Evolutionary conservation across 1,140 invertebrate genomes (phyloP).

Genomic region (Metopolophium dirhodum): DNA sequence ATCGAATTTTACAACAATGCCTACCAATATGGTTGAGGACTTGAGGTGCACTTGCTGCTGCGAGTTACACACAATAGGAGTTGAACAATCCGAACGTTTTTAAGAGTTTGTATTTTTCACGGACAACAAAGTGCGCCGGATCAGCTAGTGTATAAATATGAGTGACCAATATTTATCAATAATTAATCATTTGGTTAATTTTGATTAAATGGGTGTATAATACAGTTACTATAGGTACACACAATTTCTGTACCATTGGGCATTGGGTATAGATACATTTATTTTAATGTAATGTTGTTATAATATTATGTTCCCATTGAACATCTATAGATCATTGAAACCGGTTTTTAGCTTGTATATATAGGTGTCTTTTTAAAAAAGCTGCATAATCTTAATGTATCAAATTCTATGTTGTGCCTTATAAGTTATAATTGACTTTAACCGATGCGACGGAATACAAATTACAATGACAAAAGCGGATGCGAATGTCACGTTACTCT

Average conservation of each 20-base stretch:
- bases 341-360: neutral
- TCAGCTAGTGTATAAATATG: neutral
- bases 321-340: neutral
- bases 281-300: neutral
- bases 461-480: neutral
- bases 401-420: neutral
- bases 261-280: neutral
- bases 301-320: neutral
- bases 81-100: too few species aligned
- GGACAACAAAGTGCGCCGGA: too few species aligned
- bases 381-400: neutral
- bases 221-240: neutral
- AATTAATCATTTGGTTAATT: neutral
- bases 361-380: neutral
- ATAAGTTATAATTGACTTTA: neutral
- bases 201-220: neutral
- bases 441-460: neutral
- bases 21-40: too few species aligned
- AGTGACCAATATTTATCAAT: neutral
- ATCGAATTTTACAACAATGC: too few species aligned
- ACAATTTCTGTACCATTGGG: neutral
- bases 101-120: too few species aligned
- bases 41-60: too few species aligned
- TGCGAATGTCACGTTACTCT: neutral
- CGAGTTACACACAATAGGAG: too few species aligned